Percentiles rank a stretch among this genome's conserved stretches.
These are phyloP conservation scores for Zaprionus davidi DNA, from an alignment of 1,140 invertebrate genomes.

Conservation along the genomic window DNA sequence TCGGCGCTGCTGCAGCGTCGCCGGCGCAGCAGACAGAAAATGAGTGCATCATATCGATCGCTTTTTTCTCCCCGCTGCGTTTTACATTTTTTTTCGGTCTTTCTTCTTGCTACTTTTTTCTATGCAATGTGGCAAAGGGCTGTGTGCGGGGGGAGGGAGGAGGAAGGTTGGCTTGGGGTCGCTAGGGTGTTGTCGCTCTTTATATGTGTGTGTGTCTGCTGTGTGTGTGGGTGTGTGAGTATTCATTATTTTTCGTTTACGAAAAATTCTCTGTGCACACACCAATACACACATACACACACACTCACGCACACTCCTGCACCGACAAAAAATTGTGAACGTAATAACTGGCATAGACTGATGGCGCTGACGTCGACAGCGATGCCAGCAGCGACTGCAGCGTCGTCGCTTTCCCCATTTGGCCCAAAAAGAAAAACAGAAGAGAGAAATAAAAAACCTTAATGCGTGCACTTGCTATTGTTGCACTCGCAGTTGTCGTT, in stretches of 20 bases:
- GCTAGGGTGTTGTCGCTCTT: constrained; percentile 58
- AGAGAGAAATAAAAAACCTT: constrained; percentile 61
- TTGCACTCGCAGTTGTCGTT: constrained; percentile 32
- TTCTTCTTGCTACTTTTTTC: constrained; percentile 82
- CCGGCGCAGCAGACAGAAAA: constrained; percentile 83
- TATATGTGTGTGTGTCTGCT: constrained; percentile 38
- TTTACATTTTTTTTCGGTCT: constrained; percentile 77
- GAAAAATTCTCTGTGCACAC: constrained; percentile 70
- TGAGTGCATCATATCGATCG: constrained; percentile 84
- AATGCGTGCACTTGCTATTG: constrained; percentile 76
- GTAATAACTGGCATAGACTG: constrained; percentile 81
- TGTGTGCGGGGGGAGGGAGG: neutral
- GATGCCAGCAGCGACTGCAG: constrained; percentile 41
- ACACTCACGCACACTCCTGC: constrained; percentile 43
- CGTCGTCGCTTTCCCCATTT: constrained; percentile 49
- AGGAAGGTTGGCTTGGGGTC: neutral
- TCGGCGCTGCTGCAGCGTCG: constrained; percentile 37
- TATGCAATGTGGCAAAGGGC: constrained; percentile 61
- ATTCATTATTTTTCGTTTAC: constrained; percentile 84
- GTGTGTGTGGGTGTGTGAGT: constrained; percentile 33
- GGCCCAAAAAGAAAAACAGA: constrained; percentile 57
- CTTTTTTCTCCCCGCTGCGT: constrained; percentile 76
- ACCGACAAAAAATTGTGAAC: constrained; percentile 71
- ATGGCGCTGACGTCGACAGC: constrained; percentile 53
- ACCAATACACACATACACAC: constrained; percentile 40